Percentiles rank a stretch among this genome's conserved stretches.
These are phyloP conservation scores for Corythoichthys intestinalis DNA, from an alignment of 2,113 vertebrate genomes.

Conservation along the genomic window DNA sequence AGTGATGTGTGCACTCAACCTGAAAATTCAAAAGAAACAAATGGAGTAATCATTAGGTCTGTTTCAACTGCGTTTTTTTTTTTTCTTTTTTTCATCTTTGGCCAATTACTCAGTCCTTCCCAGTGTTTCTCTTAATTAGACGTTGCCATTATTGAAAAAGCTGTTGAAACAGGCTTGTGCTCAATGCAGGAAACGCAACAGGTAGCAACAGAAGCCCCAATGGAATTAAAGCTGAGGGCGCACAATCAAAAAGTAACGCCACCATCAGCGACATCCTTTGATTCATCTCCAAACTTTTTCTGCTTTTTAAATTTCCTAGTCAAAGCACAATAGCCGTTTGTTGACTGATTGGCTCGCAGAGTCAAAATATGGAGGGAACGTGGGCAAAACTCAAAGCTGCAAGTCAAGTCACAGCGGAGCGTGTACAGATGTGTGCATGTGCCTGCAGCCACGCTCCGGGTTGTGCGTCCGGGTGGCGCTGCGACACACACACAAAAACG, in stretches of 20 bases:
- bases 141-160: conserved; percentile 11
- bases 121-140: conserved; percentile 18
- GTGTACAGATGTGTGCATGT: conserved; percentile 19
- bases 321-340: not conserved
- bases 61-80: not conserved
- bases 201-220: conserved; percentile 45
- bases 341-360: conserved; percentile 7
- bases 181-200: conserved; percentile 48
- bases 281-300: not conserved
- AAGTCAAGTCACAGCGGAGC: conserved; percentile 13
- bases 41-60: not conserved
- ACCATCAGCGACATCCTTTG: conserved; percentile 10
- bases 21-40: not conserved
- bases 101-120: not conserved
- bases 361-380: conserved; percentile 4
- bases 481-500: conserved; percentile 18
- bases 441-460: conserved; percentile 2
- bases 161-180: conserved; percentile 32
- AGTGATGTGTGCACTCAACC: not conserved
- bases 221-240: conserved; percentile 21
- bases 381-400: conserved; percentile 16
- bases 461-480: not conserved
- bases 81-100: not conserved
- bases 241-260: conserved; percentile 8
- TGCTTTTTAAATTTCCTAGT: not conserved